A percentile compares a stretch with the other conserved stretches of the same genome.
These are phyloP conservation scores for Novumbra hubbsi DNA, from an alignment of 2,797 vertebrate genomes.

Conservation along the genomic window DNA sequence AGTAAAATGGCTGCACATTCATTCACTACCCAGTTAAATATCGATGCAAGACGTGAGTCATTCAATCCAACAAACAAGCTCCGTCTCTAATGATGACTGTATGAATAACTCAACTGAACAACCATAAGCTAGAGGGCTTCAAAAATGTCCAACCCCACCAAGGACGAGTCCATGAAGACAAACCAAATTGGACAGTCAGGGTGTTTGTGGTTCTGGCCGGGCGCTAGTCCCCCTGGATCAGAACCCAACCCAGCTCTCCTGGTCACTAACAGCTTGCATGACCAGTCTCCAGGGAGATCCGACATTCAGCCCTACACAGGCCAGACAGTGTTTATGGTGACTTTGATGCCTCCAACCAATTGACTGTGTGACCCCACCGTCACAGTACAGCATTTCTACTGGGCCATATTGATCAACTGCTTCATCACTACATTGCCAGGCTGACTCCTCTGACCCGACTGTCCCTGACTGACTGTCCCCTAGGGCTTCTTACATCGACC, in stretches of 20 bases:
- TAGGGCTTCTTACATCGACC: slow-evolving; percentile 46
- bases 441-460: slow-evolving; percentile 55
- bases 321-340: slow-evolving; percentile 47
- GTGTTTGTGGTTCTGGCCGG: neutral
- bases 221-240: neutral
- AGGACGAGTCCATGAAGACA: neutral
- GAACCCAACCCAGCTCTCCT: slow-evolving; percentile 1
- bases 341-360: slow-evolving; percentile 51
- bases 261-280: slow-evolving; percentile 21
- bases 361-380: slow-evolving; percentile 60
- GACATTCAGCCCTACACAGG: neutral
- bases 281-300: slow-evolving; percentile 29
- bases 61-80: neutral
- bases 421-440: slow-evolving; percentile 48
- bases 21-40: neutral
- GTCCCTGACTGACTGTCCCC: slow-evolving; percentile 49
- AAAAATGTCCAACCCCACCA: neutral
- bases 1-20: neutral
- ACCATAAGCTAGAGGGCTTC: neutral
- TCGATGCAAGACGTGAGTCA: neutral
- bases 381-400: slow-evolving; percentile 51
- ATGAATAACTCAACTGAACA: neutral
- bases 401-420: slow-evolving; percentile 65
- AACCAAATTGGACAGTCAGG: neutral
- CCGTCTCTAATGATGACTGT: neutral